Conservation (phyloP, 2,888 invertebrate genomes). For the Byasa hedistus region DNA sequence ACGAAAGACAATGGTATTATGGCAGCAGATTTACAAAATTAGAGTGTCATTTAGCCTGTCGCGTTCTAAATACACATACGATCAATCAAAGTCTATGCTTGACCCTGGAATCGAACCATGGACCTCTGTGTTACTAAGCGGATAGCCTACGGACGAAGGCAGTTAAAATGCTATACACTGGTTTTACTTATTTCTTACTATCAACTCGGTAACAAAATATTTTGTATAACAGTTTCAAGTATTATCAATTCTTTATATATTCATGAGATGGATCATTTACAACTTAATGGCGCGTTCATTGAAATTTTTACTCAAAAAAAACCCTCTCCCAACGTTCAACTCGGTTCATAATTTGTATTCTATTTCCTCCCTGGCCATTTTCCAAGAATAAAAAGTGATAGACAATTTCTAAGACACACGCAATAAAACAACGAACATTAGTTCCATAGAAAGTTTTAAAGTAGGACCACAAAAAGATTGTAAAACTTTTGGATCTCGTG, state of each 20-base stretch:
- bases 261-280: neutral
- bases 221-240: neutral
- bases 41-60: too few relatives aligned
- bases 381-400: constrained; percentile 12
- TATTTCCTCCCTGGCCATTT: constrained; percentile 9
- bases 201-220: neutral
- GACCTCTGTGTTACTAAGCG: too few relatives aligned
- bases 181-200: neutral
- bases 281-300: too few relatives aligned
- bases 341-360: neutral
- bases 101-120: too few relatives aligned
- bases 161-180: neutral
- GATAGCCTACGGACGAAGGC: too few relatives aligned
- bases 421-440: constrained; percentile 14
- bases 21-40: too few relatives aligned
- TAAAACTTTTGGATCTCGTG: neutral
- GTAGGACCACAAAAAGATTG: constrained; percentile 3
- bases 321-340: neutral
- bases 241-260: neutral
- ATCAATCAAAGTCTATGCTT: too few relatives aligned
- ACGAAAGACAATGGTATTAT: too few relatives aligned
- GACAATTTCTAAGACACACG: constrained; percentile 5
- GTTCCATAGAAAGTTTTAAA: constrained; percentile 7
- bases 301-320: too few relatives aligned
- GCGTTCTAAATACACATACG: too few relatives aligned